Evolutionary conservation across 2,113 vertebrate species (phyloP).

Genomic region (Gulo gulo): DNA sequence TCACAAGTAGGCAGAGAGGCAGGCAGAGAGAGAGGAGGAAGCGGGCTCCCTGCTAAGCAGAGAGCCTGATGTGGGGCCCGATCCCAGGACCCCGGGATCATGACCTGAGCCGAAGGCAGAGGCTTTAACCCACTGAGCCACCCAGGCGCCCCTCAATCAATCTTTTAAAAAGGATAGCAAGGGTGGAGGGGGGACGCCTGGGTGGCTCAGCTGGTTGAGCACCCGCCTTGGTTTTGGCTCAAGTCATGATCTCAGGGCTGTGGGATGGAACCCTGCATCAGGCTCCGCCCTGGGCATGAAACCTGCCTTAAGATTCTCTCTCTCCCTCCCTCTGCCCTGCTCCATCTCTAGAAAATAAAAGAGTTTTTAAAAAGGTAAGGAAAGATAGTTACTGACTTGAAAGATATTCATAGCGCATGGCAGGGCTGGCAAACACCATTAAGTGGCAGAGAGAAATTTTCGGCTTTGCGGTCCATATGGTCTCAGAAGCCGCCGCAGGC

Average conservation of each 20-base stretch:
- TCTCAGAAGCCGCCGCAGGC: background rate
- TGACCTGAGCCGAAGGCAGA: too few relatives aligned
- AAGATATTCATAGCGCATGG: fast-evolving
- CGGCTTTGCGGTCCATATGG: background rate
- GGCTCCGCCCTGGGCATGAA: background rate
- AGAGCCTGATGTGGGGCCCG: too few relatives aligned
- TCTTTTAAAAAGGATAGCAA: too few relatives aligned
- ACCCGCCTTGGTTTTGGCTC: background rate
- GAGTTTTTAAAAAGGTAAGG: background rate
- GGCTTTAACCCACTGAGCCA: too few relatives aligned
- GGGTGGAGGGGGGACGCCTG: too few relatives aligned
- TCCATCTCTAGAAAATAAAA: background rate
- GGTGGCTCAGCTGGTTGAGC: background rate
- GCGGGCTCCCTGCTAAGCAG: too few relatives aligned
- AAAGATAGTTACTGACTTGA: background rate
- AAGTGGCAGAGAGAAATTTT: background rate
- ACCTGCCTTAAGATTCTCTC: background rate
- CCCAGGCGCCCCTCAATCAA: too few relatives aligned
- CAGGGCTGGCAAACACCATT: background rate
- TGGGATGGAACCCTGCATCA: background rate
- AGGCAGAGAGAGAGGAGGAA: too few relatives aligned
- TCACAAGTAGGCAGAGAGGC: too few relatives aligned
- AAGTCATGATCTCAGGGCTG: background rate
- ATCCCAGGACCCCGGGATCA: too few relatives aligned
- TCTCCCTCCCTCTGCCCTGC: background rate